Evolutionary conservation across 2,113 vertebrate genomes (phyloP), one percentile per base, ranked within the genome.

Genomic region (Esox niger): DNA sequence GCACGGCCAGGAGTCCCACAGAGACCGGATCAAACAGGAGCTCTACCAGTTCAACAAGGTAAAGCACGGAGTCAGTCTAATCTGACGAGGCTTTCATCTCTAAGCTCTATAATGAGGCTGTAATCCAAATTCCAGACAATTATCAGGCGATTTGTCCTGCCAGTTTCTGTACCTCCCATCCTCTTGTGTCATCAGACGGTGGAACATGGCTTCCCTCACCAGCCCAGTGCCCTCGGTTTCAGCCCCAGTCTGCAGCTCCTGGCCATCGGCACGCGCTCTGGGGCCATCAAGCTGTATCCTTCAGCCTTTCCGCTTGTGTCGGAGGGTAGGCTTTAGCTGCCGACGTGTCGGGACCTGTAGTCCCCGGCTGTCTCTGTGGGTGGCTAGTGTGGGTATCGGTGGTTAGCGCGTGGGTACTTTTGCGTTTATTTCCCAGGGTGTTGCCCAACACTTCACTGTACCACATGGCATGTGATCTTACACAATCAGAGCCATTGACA

Each of bases 261-360:
- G 91, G 96, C 95, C 81, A 98, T 99, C 0, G 97, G 97, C 49
- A 98, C 95, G 0, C 93, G 96, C 20, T 98, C 96, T 0, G 97
- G 97, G 79, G 95, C 97, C 64, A 91, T 99, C 87, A 99, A 99
- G 84, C 86, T 99, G 97, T 98, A 99, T 99, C 92, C 93, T 94
- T 91, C n/a, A 20, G 6, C 26, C 55, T 17, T n/a, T n/a, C 46
- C 10, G 21, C 33, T 26, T 38, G 38, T 43, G 38, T 43, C 13
- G 38, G 38, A 43, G 38, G 13, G 38, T 15, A 47, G 31, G 65
- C 62, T 74, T 33, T 9, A 5, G 20, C 30, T 0, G 2, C 77
- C 17, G 4, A 43, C 73, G 6, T 72, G 81, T 80, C 77, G 64
- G 59, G 79, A 79, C 74, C 59, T 73, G 77, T 73, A 30, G 31